Base-by-base conservation (phyloP, 2,888 invertebrate genomes). In the Eilema sororculum region DNA sequence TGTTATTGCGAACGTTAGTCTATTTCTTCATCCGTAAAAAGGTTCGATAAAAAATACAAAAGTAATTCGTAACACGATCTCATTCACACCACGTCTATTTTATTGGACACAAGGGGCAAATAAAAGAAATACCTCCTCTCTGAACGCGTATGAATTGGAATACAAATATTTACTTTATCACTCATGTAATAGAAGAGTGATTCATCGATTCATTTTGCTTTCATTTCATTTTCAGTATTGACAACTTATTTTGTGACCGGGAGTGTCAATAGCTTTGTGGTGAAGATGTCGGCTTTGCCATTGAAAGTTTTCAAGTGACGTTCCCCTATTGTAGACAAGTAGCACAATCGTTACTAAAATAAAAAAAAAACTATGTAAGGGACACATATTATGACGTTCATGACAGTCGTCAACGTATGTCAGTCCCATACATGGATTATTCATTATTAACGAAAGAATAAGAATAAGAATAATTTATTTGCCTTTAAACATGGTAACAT, bases 151-250 rank as follows among this genome's bases (percentile, higher is more conserved):
- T 77, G 67, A 74, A 70, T 46, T 67, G 22, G 41, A 63, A 61
- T 62, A 22, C 71, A 71, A 70, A 79, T 80, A 82, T 80, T 77
- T 75, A 72, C 73, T 82, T 64, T 79, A 77, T 74, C 70, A 74
- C 75, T 77, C 74, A 69, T 74, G 68, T 65, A 68, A 72, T 69
- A 72, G 67, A 65, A 30, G 46, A 60, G 41, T 68, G 71, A 81
- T 79, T 73, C 71, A 70, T 73, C 60, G 75, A 0, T 41, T 61
- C 25, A 61, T 28, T 16, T 28, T 60, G 4, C 22, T 68, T 68
- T 64, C 20, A 2, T 68, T 58, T 63, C 33, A 33, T 56, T 33
- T 3, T 4, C 8, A n/a, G 8, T 28, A 28, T 59, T 24, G 20
- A 60, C 20, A 41, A 9, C n/a, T n/a, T 28, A 62, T 46, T 41